Conservation (phyloP, 23 tunicate species). For the Styela plicata region DNA sequence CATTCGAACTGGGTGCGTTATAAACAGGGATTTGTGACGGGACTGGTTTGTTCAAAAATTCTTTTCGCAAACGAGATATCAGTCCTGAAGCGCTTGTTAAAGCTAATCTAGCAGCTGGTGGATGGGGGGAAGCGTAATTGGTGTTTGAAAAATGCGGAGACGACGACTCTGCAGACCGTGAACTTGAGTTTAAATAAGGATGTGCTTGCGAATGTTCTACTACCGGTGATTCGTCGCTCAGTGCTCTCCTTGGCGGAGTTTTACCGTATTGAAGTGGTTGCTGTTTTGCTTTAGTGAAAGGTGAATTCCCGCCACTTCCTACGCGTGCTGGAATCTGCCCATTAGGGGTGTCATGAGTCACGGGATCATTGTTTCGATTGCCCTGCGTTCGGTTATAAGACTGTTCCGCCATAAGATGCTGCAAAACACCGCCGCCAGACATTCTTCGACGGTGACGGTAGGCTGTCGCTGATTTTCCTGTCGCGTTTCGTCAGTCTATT, state of each 20-base stretch:
- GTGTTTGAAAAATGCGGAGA: neutral
- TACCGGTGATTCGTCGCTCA: constrained; percentile 34
- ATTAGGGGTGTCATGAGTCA: neutral
- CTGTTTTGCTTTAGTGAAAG: neutral
- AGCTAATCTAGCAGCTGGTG: neutral
- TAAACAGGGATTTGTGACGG: neutral
- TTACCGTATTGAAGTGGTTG: neutral
- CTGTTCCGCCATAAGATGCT: constrained; percentile 12
- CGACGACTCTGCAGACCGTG: constrained; percentile 1
- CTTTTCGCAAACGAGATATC: constrained; percentile 4
- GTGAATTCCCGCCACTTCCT: constrained; percentile 4
- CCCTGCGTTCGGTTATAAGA: neutral
- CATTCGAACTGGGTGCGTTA: neutral
- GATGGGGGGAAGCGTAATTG: neutral
- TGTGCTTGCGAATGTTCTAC: constrained; percentile 5
- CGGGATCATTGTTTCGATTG: neutral
- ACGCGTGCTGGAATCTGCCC: neutral
- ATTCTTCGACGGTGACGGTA: neutral
- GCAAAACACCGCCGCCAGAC: neutral
- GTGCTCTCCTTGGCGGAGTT: constrained; percentile 24
- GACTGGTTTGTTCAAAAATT: constrained; percentile 1
- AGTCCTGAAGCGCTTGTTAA: neutral
- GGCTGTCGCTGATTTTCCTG: neutral
- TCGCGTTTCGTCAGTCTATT: constrained; percentile 2
- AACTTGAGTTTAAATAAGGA: constrained; percentile 11